Evolutionary conservation across 2,888 invertebrate genomes (phyloP).

Genomic region (Oasisia sp.): DNA sequence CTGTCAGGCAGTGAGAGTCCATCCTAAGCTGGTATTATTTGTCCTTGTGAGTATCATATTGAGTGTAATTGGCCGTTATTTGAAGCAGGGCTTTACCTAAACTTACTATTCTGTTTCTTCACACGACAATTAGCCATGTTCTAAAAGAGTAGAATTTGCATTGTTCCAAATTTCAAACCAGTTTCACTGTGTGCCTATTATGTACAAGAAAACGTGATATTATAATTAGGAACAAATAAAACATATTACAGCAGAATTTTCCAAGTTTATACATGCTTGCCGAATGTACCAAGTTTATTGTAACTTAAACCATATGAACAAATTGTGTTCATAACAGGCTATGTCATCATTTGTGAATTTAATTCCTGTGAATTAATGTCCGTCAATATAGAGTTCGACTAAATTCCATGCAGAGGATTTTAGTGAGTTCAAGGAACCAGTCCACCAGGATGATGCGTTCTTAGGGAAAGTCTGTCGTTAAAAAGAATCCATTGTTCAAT

Average conservation of each 20-base stretch:
- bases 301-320: too few species aligned
- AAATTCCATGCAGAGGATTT: too few species aligned
- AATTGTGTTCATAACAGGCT: too few species aligned
- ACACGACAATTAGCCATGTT: background rate
- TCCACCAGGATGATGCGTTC: too few species aligned
- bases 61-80: background rate
- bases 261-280: too few species aligned
- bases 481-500: too few species aligned
- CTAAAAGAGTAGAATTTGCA: background rate
- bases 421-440: too few species aligned
- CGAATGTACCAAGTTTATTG: too few species aligned
- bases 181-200: background rate
- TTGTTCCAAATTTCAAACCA: background rate
- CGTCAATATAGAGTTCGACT: too few species aligned
- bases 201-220: background rate
- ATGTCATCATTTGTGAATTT: too few species aligned
- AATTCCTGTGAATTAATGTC: too few species aligned
- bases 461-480: too few species aligned
- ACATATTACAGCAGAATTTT: background rate
- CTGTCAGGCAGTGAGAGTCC: background rate
- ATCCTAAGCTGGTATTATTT: background rate
- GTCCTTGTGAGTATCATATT: background rate
- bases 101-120: background rate
- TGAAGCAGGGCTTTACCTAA: background rate
- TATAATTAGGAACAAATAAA: background rate